Evolutionary conservation across 2,888 invertebrate species (phyloP), one percentile per base, ranked within the genome.

Genomic region (Aphidoletes aphidimyza): DNA sequence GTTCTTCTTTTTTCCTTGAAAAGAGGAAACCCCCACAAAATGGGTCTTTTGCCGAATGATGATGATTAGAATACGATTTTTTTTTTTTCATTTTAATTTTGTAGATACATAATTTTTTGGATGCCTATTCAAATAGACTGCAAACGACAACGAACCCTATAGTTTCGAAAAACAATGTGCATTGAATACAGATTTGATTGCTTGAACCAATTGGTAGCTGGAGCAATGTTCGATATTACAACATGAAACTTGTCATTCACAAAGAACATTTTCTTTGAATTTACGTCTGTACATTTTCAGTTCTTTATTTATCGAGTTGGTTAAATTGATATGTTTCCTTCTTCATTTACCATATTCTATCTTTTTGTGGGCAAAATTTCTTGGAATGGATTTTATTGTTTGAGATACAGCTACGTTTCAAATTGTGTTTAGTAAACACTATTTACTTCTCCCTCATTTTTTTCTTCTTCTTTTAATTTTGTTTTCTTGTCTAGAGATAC

Each of bases 311-410:
- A 3, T 0, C 14, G 69, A 69, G 30, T 69, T 69, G 69, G 69
- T 69, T 30, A 69, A 69, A 69, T 30, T 69, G 69, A 69, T 69
- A 69, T 69, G 34, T 69, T 69, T 69, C 69, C 69, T 69, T 69
- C 34, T 30, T 11, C 69, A 17, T 69, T 69, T 54, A 3, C 17
- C 47, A 47, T 14, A 47, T 17, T 3, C 17, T n/a, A n/a, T n/a
- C n/a, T 54, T 26, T 8, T 54, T 34, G 17, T 34, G 30, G 22
- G 54, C 26, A 26, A n/a, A 69, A 69, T 30, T 69, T 14, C 34
- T 69, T 3, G 69, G 14, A 69, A 30, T 14, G 69, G 14, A n/a
- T 5, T 54, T 54, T 8, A 5, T 54, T 22, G 26, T n/a, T 54
- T 11, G n/a, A 11, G 26, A 2, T 5, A 22, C 54, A 11, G 26